Base-by-base conservation (phyloP, 53 echinoderm and acorn worm genomes). In the Hippasteria phrygiana region DNA sequence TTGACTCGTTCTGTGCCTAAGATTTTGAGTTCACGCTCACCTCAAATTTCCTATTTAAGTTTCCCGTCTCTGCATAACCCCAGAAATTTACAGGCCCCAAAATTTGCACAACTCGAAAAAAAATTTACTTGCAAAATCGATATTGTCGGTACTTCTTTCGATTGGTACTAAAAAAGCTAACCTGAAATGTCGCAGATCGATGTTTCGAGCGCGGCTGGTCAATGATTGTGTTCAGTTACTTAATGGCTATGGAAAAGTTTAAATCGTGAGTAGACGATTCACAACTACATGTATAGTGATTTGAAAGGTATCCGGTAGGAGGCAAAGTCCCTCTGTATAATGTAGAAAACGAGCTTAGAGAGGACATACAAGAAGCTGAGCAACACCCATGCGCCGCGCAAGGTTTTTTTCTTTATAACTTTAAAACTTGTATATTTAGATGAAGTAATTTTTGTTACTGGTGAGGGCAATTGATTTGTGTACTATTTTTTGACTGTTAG, bases 361-460 rank as follows among this genome's bases (percentile, higher is more conserved):
- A 3, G 5, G 46, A 7, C 11, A 9, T 22, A 3, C 26, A 59
- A 18, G 26, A 59, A 17, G 8, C 26, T n/a, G 59, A 26, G 26
- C 22, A 8, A 59, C 59, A 48, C 6, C 62, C 48, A 22, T 22
- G 85, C 85, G 42, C 54, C 85, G 71, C 71, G 37, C 4, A 7
- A 56, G 18, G 10, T 34, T 48, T 59, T 29, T 70, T 42, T 85
- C 36, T 65, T 32, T 67, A 59, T 59, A 59, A 83, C 59, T 62
- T 85, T 29, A 85, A 66, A 70, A 85, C 85, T 70, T 85, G 85
- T 85, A 85, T 71, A 85, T 70, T 81, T 85, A 85, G 71, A 85
- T 71, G 51, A 78, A 55, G 56, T 55, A 81, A 81, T 81, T 81
- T 72, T 81, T 81, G 81, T 85, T 85, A 85, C 71, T 85, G 85